Percentiles rank a stretch among this genome's conserved stretches.
These are phyloP conservation scores for Chrysopilus asiliformis DNA, from an alignment of 2,888 invertebrate genomes.

Conservation along the genomic window DNA sequence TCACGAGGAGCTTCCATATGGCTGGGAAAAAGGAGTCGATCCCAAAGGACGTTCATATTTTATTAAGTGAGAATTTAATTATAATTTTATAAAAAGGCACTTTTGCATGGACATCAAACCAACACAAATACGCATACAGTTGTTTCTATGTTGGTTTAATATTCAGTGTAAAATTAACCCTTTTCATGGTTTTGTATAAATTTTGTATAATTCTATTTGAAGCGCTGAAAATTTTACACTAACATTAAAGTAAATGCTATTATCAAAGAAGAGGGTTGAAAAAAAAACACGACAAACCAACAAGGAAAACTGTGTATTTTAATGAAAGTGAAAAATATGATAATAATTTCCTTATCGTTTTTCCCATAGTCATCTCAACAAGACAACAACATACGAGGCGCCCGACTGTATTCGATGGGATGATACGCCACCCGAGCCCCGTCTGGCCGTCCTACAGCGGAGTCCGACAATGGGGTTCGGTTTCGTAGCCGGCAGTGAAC, in stretches of 20 bases:
- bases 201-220: no score
- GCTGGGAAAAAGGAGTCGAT: slow-evolving; percentile 83
- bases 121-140: background rate
- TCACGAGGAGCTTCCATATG: slow-evolving; percentile 62
- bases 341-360: slow-evolving; percentile 5
- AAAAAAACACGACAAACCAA: no score
- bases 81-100: background rate
- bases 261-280: no score
- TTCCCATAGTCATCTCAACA: slow-evolving; percentile 54
- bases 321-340: no score
- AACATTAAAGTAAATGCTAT: no score
- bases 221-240: no score
- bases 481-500: slow-evolving; percentile 90
- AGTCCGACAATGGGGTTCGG: slow-evolving; percentile 79
- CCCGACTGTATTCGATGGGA: slow-evolving; percentile 48
- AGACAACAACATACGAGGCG: slow-evolving; percentile 84
- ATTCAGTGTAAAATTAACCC: slow-evolving; percentile 6
- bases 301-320: no score
- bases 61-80: slow-evolving; percentile 50
- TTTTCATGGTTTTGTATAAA: no score
- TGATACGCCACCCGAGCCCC: slow-evolving; percentile 66
- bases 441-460: slow-evolving; percentile 59
- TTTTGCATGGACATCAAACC: background rate
- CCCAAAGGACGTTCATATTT: slow-evolving; percentile 64
- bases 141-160: slow-evolving; percentile 6